Evolutionary conservation across 2,113 vertebrate genomes (phyloP).

Genomic region (Trachemys scripta): DNA sequence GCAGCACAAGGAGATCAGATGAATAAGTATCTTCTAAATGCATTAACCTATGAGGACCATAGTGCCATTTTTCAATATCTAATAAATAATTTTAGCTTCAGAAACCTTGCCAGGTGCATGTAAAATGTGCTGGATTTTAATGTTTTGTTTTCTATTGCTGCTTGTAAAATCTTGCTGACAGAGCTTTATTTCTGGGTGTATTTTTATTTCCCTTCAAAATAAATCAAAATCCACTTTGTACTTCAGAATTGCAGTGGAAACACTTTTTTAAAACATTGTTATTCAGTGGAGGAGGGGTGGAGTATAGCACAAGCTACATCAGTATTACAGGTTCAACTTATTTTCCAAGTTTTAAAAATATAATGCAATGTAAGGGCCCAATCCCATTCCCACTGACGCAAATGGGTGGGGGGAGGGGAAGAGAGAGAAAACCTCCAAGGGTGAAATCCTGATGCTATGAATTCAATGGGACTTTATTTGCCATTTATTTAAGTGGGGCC

Average conservation of each 20-base stretch:
- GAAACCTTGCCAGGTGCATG: background rate
- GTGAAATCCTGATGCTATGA: background rate
- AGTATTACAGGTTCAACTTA: background rate
- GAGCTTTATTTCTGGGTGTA: background rate
- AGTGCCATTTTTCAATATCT: background rate
- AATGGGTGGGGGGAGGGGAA: background rate
- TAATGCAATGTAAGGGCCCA: background rate
- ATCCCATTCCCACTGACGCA: background rate
- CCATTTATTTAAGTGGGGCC: background rate
- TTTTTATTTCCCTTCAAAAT: background rate
- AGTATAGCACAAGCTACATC: background rate
- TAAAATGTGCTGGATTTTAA: background rate
- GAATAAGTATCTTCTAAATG: background rate
- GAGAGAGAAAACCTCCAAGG: background rate
- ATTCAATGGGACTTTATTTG: background rate
- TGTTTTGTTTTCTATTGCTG: background rate
- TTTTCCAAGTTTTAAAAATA: background rate
- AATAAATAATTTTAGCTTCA: background rate
- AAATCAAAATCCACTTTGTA: background rate
- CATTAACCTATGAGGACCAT: background rate
- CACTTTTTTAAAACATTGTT: background rate
- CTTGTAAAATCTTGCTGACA: background rate
- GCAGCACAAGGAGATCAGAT: background rate
- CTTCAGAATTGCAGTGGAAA: background rate
- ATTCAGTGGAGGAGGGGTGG: fast-evolving